Percentiles rank a stretch among this genome's conserved stretches.
Evolutionary conservation across 2,888 invertebrate genomes (phyloP).

Genomic region (Ectemnius continuus): DNA sequence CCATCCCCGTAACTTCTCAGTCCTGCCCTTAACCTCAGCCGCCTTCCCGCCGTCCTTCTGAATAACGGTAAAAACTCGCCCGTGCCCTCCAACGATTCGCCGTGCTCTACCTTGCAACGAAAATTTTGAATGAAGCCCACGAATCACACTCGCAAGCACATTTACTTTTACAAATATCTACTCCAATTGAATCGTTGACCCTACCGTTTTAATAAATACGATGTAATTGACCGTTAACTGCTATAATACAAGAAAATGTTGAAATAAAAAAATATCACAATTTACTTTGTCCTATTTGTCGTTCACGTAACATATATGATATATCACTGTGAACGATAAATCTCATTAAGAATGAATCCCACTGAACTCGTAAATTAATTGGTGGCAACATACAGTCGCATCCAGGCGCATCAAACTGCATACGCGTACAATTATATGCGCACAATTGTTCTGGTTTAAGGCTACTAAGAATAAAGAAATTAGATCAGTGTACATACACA

Average conservation of each 20-base stretch:
- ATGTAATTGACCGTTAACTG: constrained; percentile 13
- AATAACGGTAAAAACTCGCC: constrained; percentile 66
- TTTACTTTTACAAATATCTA: not conserved
- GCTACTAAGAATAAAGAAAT: not conserved
- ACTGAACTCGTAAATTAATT: too few relatives aligned
- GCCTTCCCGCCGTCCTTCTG: constrained; percentile 55
- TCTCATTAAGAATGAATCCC: not conserved
- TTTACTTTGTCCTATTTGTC: constrained; percentile 20
- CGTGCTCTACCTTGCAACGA: constrained; percentile 21
- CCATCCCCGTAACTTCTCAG: constrained; percentile 56
- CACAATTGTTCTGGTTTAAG: constrained; percentile 4
- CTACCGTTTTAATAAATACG: constrained; percentile 9
- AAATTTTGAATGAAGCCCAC: constrained; percentile 18
- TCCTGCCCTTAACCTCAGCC: constrained; percentile 52
- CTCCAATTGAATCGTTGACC: not conserved
- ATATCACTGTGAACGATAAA: not conserved
- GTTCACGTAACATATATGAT: constrained; percentile 5
- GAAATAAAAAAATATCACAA: constrained; percentile 44
- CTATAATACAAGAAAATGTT: constrained; percentile 24
- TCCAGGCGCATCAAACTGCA: not conserved
- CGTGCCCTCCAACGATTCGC: constrained; percentile 38
- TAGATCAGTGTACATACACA: not conserved
- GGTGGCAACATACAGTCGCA: not conserved
- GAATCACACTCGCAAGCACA: not conserved
- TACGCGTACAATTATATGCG: not conserved